Evolutionary conservation across 2,888 invertebrate species (phyloP).

Genomic region (Cephus sareptanus): DNA sequence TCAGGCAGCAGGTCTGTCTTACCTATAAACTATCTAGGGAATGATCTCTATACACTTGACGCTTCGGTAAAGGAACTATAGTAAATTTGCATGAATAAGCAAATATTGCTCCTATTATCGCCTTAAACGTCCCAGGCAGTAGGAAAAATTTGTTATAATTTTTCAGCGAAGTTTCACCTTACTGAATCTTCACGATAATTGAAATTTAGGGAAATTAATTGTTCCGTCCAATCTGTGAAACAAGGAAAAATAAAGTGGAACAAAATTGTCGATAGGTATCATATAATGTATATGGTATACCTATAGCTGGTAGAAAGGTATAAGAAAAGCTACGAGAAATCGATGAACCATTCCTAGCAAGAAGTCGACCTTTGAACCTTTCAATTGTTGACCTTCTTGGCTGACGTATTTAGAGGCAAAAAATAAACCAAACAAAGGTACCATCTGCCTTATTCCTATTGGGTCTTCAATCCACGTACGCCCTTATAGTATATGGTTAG

Average conservation of each 20-base stretch:
- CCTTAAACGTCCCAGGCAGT: background rate
- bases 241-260: background rate
- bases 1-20: background rate
- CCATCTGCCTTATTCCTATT: background rate
- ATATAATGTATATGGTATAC: background rate
- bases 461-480: background rate
- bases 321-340: background rate
- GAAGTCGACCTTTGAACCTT: background rate
- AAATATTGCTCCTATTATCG: slow-evolving; percentile 12
- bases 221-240: background rate
- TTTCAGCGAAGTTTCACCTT: background rate
- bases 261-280: background rate
- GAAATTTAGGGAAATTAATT: background rate
- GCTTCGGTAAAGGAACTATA: slow-evolving; percentile 15
- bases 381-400: background rate
- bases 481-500: background rate
- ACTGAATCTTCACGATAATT: background rate
- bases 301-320: background rate
- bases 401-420: background rate
- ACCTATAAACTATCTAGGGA: background rate
- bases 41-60: background rate
- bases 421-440: background rate
- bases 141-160: background rate
- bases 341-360: background rate
- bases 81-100: slow-evolving; percentile 47